Percentiles rank a stretch among this genome's conserved stretches.
These are phyloP conservation scores for Pocillopora meandrina DNA, from an alignment of 92 coral and sea anemone genomes.

Conservation along the genomic window DNA sequence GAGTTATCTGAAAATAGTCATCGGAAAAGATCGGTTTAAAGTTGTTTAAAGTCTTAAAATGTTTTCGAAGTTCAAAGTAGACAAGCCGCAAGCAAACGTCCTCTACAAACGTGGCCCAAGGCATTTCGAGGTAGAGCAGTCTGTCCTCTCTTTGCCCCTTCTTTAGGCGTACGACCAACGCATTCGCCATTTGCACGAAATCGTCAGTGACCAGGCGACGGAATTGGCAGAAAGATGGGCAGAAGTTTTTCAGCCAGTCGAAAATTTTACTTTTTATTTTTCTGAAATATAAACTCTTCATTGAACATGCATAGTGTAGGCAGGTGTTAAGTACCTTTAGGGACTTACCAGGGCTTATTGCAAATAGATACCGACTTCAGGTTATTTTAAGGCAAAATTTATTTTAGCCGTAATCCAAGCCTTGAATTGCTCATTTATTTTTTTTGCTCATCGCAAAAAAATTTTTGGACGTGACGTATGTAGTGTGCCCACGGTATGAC, in stretches of 20 bases:
- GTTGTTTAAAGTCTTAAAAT: constrained; percentile 5
- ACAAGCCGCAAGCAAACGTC: neutral
- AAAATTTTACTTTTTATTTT: no score
- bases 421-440: no score
- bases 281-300: no score
- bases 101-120: constrained; percentile 20
- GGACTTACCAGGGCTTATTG: no score
- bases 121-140: constrained; percentile 18
- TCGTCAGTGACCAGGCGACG: neutral
- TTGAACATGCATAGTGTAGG: no score
- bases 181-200: constrained; percentile 15
- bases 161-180: constrained; percentile 6
- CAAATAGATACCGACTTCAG: no score
- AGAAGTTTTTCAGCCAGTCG: constrained; percentile 18
- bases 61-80: constrained; percentile 11
- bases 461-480: no score
- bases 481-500: no score
- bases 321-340: no score
- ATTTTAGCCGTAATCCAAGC: no score
- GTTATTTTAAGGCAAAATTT: no score
- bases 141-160: constrained; percentile 9
- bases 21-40: constrained; percentile 3
- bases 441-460: no score
- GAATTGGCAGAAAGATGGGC: constrained; percentile 13
- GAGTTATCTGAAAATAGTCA: neutral